phyloP scores from a whole-genome alignment of 2,888 invertebrate genomes.

The Dorcus hopei region DNA sequence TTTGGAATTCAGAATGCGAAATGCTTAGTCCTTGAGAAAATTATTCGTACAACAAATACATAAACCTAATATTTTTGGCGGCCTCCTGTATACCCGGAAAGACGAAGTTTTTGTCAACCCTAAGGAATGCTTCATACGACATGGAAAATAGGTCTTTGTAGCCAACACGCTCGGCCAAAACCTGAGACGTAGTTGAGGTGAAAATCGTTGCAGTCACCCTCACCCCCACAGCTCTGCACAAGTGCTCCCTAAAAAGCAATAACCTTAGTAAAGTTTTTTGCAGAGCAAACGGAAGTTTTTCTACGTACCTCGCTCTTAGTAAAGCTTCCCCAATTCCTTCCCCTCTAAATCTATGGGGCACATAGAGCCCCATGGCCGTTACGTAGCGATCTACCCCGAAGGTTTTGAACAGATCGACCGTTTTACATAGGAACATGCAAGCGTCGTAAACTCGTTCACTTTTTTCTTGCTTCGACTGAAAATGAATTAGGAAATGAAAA shows the following conservation, averaged over 20 bases:
- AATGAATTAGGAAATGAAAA: too few species aligned
- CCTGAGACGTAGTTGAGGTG: conserved; percentile 54
- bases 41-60: conserved; percentile 12
- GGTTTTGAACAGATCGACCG: conserved; percentile 28
- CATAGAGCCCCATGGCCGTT: conserved; percentile 39
- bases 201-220: conserved; percentile 54
- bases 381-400: conserved; percentile 36
- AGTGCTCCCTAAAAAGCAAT: conserved; percentile 44
- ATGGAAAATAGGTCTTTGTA: conserved; percentile 49
- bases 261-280: not conserved
- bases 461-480: conserved; percentile 8
- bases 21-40: not conserved
- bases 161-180: conserved; percentile 53
- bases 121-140: conserved; percentile 51
- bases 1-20: too few species aligned
- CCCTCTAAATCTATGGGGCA: conserved; percentile 37
- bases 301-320: conserved; percentile 27
- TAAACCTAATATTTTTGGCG: conserved; percentile 18
- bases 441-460: conserved; percentile 13
- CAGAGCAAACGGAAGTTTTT: not conserved
- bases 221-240: conserved; percentile 52
- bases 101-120: conserved; percentile 24
- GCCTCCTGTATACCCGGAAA: conserved; percentile 25
- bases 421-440: conserved; percentile 17
- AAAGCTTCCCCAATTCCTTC: conserved; percentile 32